Conservation (phyloP, 1,140 invertebrate species). For the Nylanderia fulva region DNA sequence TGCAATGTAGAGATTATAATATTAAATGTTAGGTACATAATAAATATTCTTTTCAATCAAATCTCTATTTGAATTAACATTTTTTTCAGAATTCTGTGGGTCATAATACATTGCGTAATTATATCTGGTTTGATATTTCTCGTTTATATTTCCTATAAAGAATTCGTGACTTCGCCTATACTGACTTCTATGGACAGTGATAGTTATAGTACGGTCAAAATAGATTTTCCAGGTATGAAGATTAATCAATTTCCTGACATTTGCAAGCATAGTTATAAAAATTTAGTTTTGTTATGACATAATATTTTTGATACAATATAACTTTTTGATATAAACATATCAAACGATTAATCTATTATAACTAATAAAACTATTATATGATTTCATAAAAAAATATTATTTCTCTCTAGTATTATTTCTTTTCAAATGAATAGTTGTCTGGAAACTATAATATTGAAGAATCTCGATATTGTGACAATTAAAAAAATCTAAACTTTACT, state of each 20-base stretch:
- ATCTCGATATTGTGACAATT: neutral
- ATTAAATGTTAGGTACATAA: no score
- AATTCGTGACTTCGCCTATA: conserved; percentile 69
- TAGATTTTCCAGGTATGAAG: conserved; percentile 76
- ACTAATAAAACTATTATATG: neutral
- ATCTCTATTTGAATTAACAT: no score
- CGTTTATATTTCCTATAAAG: conserved; percentile 55
- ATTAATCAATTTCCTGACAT: neutral
- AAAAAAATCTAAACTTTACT: neutral
- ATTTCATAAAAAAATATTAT: neutral
- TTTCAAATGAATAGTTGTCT: neutral
- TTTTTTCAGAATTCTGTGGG: conserved; percentile 74
- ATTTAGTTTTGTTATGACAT: neutral
- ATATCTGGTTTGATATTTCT: conserved; percentile 64
- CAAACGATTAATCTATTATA: no score
- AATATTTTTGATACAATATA: no score
- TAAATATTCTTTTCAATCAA: no score
- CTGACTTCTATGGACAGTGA: conserved; percentile 74
- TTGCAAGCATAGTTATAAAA: neutral
- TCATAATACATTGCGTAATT: conserved; percentile 68
- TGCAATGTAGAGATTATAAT: no score
- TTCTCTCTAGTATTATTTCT: neutral
- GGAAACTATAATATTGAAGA: neutral
- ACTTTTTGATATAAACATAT: no score
- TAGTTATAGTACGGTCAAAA: conserved; percentile 64